Conservation (phyloP, 35 echinoderm and acorn worm genomes). For the Stichopus chloronotus region DNA sequence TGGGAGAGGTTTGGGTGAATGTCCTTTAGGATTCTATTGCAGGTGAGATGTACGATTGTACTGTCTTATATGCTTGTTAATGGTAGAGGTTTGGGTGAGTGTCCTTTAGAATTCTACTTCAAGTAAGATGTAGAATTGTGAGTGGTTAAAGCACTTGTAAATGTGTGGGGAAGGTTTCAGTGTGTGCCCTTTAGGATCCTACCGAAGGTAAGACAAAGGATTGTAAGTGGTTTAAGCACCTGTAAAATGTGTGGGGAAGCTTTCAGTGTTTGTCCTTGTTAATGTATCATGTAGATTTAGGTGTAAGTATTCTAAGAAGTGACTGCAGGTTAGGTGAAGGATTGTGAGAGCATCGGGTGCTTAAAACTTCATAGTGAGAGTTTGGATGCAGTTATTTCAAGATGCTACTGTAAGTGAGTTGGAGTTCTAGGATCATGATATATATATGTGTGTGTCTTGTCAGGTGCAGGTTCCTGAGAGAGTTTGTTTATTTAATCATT, state of each 20-base stretch:
- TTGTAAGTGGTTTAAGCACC: slow-evolving; percentile 23
- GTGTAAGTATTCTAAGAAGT: slow-evolving; percentile 69
- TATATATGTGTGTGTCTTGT: too few relatives aligned
- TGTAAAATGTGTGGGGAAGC: too few relatives aligned
- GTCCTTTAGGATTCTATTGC: slow-evolving; percentile 56
- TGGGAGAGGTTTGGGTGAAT: slow-evolving; percentile 75
- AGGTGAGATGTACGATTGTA: slow-evolving; percentile 44
- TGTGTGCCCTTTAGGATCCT: not conserved
- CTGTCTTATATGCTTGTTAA: not conserved
- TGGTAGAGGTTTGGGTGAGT: slow-evolving; percentile 57
- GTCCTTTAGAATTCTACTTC: slow-evolving; percentile 72
- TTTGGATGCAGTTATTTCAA: not conserved
- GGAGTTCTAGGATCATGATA: too few relatives aligned
- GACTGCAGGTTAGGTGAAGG: slow-evolving; percentile 68
- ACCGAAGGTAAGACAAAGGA: not conserved
- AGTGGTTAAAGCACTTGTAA: slow-evolving; percentile 60
- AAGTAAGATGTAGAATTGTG: slow-evolving; percentile 70
- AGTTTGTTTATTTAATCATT: not conserved
- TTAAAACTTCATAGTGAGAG: not conserved
- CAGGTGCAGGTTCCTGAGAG: not conserved
- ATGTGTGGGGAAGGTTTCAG: not conserved
- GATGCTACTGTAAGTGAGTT: not conserved
- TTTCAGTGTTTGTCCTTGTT: too few relatives aligned
- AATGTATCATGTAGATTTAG: slow-evolving; percentile 19
- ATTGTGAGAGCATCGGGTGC: slow-evolving; percentile 75